These are phyloP conservation scores for Trachelus iudaicus DNA, from an alignment of 2,888 invertebrate genomes.

Conservation along the genomic window DNA sequence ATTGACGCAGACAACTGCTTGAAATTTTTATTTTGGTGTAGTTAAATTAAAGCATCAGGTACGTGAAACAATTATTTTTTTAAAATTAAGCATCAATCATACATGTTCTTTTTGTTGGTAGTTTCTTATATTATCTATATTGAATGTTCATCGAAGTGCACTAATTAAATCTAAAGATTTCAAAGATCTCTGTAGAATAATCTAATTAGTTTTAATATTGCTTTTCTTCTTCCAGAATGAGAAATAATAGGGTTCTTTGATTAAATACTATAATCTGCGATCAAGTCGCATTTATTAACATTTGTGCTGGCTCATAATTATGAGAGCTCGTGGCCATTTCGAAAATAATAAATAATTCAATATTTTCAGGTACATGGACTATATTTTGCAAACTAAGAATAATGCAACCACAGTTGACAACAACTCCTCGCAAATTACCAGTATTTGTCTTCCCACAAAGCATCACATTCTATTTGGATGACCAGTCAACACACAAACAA, in stretches of 20 bases:
- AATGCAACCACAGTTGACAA: constrained; percentile 40
- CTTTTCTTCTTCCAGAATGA: not conserved
- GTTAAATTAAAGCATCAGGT: not conserved
- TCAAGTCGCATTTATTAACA: not conserved
- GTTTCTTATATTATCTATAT: not conserved
- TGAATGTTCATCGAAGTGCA: not conserved
- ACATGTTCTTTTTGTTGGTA: not conserved
- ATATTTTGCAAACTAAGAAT: constrained; percentile 20
- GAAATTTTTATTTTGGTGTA: not conserved
- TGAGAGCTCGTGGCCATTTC: not conserved
- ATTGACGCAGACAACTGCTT: not conserved
- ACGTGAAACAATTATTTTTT: not conserved
- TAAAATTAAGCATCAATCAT: not conserved
- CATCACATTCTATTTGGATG: constrained; percentile 80
- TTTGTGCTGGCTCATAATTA: not conserved
- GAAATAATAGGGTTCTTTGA: not conserved
- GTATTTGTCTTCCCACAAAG: constrained; percentile 85
- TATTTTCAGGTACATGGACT: constrained; percentile 39
- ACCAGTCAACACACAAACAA: constrained; percentile 83
- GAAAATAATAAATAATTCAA: not conserved
- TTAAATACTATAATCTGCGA: not conserved
- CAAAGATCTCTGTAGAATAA: not conserved
- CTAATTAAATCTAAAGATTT: not conserved
- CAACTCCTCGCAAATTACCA: constrained; percentile 71
- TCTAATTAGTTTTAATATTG: not conserved